A percentile compares a stretch with the other conserved stretches of the same genome.
phyloP scores from a whole-genome alignment of 92 coral and sea anemone species.

The Phymanthus crucifer region DNA sequence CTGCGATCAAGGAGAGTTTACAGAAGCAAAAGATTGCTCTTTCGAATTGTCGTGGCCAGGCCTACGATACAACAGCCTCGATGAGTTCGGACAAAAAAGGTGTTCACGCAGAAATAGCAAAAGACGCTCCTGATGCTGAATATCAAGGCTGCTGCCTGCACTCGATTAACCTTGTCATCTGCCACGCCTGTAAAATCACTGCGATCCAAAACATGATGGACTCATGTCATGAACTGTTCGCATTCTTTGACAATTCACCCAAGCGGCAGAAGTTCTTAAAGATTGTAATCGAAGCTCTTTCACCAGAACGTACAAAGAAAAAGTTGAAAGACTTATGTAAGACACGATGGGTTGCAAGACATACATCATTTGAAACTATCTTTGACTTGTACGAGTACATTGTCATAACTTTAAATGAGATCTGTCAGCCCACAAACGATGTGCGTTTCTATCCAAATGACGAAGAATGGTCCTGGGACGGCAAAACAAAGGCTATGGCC shows the following conservation, averaged over 20 bases:
- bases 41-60: slow-evolving; percentile 48
- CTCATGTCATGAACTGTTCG: slow-evolving; percentile 37
- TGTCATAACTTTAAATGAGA: no score
- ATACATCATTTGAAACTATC: no score
- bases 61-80: slow-evolving; percentile 58
- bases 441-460: no score
- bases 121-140: slow-evolving; percentile 42
- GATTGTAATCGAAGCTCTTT: no score
- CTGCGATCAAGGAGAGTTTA: slow-evolving; percentile 46
- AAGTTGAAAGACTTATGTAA: no score
- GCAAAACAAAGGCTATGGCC: no score
- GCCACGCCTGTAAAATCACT: slow-evolving; percentile 14
- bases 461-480: no score
- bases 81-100: slow-evolving; percentile 63
- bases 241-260: slow-evolving; percentile 44
- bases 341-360: no score
- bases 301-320: no score
- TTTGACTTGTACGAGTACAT: no score
- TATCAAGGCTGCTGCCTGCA: slow-evolving; percentile 13
- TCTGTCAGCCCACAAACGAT: no score
- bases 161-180: slow-evolving; percentile 5
- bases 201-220: slow-evolving; percentile 42
- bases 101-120: slow-evolving; percentile 61
- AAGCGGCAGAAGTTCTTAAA: not conserved
- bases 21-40: slow-evolving; percentile 36